phyloP scores from a whole-genome alignment of 1,140 invertebrate species.

The Oreohelix idahoensis region DNA sequence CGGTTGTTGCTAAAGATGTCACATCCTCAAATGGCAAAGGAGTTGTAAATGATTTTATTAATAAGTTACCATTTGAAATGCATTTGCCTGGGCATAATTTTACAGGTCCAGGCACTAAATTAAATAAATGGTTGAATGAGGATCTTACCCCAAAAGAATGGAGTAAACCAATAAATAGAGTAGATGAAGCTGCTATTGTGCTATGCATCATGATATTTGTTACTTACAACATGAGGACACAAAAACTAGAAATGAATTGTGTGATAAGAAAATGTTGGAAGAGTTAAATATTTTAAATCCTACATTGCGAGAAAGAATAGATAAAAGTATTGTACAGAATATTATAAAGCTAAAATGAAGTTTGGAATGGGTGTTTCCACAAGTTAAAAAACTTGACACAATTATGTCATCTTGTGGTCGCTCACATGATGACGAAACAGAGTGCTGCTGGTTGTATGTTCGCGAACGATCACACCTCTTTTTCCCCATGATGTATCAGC shows the following conservation, averaged over 20 bases:
- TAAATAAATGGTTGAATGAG: background rate
- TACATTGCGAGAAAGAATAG: background rate
- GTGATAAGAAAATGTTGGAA: background rate
- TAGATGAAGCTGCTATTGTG: background rate
- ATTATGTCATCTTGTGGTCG: too few relatives aligned
- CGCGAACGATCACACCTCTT: too few relatives aligned
- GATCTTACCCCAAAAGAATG: too few relatives aligned
- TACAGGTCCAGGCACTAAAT: background rate
- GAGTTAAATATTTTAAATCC: background rate
- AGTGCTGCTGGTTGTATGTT: too few relatives aligned
- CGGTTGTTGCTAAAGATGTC: too few relatives aligned
- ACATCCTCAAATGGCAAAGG: too few relatives aligned
- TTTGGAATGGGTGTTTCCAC: background rate
- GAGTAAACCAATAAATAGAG: background rate
- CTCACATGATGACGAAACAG: too few relatives aligned
- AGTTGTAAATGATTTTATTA: background rate
- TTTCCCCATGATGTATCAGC: too few relatives aligned
- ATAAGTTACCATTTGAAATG: background rate
- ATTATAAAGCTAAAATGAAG: constrained; percentile 2
- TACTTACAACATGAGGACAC: background rate
- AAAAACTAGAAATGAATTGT: constrained; percentile 7
- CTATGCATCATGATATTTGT: background rate
- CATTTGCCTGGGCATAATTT: constrained; percentile 1
- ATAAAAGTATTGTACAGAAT: background rate
- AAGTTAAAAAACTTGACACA: background rate